Conservation (phyloP, 2,888 invertebrate species). For the Leptogaster cylindrica region DNA sequence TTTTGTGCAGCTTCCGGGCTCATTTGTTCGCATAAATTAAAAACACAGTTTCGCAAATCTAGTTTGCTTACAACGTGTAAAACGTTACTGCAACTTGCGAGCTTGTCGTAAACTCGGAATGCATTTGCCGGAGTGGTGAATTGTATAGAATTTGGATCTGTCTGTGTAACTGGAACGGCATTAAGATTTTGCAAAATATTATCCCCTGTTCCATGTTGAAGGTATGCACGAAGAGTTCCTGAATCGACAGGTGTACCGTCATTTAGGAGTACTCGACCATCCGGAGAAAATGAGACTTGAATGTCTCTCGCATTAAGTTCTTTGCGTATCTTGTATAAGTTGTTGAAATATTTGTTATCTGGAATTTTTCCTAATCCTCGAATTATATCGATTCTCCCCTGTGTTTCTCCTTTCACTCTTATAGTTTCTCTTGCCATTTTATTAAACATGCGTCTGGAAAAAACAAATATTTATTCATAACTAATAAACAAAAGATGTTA, state of each 20-base stretch:
- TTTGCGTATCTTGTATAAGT: constrained; percentile 53
- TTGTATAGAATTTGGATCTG: no score
- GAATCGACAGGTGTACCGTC: constrained; percentile 53
- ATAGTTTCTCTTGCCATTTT: constrained; percentile 55
- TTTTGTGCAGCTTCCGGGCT: no score
- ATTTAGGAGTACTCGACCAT: constrained; percentile 54
- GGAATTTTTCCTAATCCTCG: constrained; percentile 57
- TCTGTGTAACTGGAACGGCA: no score
- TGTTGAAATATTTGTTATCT: constrained; percentile 56
- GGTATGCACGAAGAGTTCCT: constrained; percentile 52
- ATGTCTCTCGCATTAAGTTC: constrained; percentile 48
- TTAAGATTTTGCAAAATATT: no score
- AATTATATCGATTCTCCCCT: constrained; percentile 55
- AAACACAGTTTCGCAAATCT: no score
- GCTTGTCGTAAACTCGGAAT: no score
- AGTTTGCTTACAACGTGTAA: no score
- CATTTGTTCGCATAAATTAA: no score
- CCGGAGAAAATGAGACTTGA: constrained; percentile 52
- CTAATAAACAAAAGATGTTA: background rate
- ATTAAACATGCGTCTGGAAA: constrained; percentile 55
- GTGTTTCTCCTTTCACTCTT: constrained; percentile 51
- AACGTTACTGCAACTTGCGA: no score
- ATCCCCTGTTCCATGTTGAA: constrained; percentile 55
- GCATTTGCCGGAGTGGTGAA: no score
- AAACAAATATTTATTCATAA: background rate